Evolutionary conservation across 2,888 invertebrate species (phyloP), one percentile per base, ranked within the genome.

Genomic region (Cantharis nigra): DNA sequence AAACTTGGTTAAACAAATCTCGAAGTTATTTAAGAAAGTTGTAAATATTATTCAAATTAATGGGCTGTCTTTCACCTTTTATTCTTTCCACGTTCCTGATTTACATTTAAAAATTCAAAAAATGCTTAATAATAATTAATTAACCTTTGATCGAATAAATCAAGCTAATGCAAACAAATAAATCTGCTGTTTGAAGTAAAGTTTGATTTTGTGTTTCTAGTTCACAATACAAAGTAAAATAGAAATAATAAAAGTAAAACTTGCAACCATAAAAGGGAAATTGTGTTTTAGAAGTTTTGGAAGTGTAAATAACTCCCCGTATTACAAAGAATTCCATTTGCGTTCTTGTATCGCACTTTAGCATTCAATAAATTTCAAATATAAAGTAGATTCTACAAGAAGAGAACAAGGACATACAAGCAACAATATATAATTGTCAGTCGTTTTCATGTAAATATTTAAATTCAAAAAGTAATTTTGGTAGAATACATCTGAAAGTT

Each of bases 271-370:
- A 71, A 75, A 75, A 75, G 75, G 75, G 75, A 75, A 75, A 75
- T 75, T 75, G 75, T 75, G 75, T 75, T 75, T 70, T 64, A 75
- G 75, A 64, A 75, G 71, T 75, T 75, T 70, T 71, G 75, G 65
- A 71, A 70, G 75, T 75, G 75, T 75, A 75, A 75, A 75, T 75
- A 75, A 75, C 75, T 70, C 64, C 70, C 64, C 75, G 75, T 75
- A 74, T 75, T 75, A 75, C 75, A 75, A 75, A 75, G 75, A 75
- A 75, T 75, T 70, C 75, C 75, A 75, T 75, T 75, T 75, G 64
- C 75, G 75, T 33, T 70, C 70, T 33, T 69, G 64, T 71, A 75
- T 70, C 75, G 64, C 70, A 70, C 75, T 69, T 64, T 71, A 70
- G 64, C 30, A 71, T 75, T 75, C 75, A 71, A 75, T 75, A 75